A percentile compares a stretch with the other conserved stretches of the same genome.
These are phyloP conservation scores for Ectobius pallidus DNA, from an alignment of 2,888 invertebrate species.

Conservation along the genomic window DNA sequence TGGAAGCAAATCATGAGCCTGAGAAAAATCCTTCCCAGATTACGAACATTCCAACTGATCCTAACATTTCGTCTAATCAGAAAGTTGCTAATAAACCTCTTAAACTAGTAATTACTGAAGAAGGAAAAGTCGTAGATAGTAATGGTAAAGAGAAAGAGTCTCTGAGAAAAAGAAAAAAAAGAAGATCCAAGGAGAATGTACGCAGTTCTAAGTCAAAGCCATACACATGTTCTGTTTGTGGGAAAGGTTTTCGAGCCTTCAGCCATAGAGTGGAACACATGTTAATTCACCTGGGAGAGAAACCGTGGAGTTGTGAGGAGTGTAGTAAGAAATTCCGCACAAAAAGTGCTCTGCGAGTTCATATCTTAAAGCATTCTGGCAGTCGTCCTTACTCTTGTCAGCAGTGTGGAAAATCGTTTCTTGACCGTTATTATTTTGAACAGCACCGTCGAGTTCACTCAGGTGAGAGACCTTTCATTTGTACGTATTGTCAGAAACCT, in stretches of 20 bases:
- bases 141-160: constrained; percentile 2
- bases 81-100: not conserved
- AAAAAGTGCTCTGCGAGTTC: constrained; percentile 39
- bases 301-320: constrained; percentile 40
- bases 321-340: constrained; percentile 42
- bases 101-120: constrained; percentile 11
- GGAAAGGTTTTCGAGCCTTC: constrained; percentile 43
- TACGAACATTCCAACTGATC: not conserved
- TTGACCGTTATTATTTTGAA: constrained; percentile 39
- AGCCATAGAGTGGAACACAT: constrained; percentile 46
- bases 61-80: not conserved
- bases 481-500: constrained; percentile 36
- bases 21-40: not conserved
- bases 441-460: constrained; percentile 41
- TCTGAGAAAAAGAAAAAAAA: not conserved
- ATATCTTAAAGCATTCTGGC: constrained; percentile 39
- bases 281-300: constrained; percentile 45
- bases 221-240: constrained; percentile 42
- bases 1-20: too few species aligned
- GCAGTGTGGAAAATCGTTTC: constrained; percentile 35
- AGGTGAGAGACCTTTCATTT: constrained; percentile 40
- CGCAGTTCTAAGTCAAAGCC: constrained; percentile 10
- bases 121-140: constrained; percentile 25
- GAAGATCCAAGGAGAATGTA: not conserved
- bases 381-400: constrained; percentile 35